phyloP scores from a whole-genome alignment of 1,140 invertebrate species.

The Temnothorax nylanderi region DNA sequence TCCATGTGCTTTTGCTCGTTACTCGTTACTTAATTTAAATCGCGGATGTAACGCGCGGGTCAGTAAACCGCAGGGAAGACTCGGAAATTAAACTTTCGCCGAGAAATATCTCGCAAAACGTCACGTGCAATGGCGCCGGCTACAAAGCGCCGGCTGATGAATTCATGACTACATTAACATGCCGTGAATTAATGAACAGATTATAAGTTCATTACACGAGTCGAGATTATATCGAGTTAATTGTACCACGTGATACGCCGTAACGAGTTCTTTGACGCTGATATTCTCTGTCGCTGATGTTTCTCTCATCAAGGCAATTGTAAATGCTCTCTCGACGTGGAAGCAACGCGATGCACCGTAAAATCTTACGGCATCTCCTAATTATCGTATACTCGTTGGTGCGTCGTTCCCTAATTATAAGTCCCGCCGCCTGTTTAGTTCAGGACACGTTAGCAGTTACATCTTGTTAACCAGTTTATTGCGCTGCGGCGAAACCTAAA shows the following conservation, averaged over 20 bases:
- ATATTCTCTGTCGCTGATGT: background rate
- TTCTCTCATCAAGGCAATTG: conserved; percentile 1
- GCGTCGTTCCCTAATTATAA: conserved; percentile 61
- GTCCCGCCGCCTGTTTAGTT: conserved; percentile 52
- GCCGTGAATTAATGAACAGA: conserved; percentile 49
- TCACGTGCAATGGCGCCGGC: background rate
- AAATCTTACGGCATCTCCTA: conserved; percentile 27
- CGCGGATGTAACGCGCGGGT: background rate
- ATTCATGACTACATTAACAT: conserved; percentile 55
- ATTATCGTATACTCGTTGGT: conserved; percentile 55
- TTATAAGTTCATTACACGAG: conserved; percentile 35
- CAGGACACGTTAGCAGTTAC: conserved; percentile 58
- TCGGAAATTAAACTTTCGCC: conserved; percentile 48
- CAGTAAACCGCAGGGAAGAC: conserved; percentile 2
- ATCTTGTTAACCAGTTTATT: conserved; percentile 66
- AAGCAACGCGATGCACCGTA: background rate
- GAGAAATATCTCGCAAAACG: conserved; percentile 39
- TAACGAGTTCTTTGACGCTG: conserved; percentile 38
- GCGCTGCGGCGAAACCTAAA: background rate
- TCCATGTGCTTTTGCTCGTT: background rate
- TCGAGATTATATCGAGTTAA: conserved; percentile 36
- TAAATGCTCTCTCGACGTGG: conserved; percentile 13
- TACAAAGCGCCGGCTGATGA: conserved; percentile 38
- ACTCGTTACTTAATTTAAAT: conserved; percentile 43
- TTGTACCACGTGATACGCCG: background rate